These are phyloP conservation scores for Byasa hedistus DNA, from an alignment of 2,888 invertebrate species.

Conservation along the genomic window DNA sequence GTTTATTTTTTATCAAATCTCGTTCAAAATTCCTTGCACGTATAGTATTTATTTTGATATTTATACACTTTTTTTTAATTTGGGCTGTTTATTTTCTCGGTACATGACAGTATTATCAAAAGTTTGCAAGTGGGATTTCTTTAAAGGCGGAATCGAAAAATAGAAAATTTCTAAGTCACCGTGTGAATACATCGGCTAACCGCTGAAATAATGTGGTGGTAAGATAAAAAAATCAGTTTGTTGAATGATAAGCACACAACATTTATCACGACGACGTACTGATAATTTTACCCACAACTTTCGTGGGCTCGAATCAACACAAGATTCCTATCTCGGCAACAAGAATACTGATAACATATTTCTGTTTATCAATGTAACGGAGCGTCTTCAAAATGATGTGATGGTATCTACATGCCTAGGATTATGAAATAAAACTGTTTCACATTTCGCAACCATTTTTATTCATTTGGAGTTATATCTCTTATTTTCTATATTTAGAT, in stretches of 20 bases:
- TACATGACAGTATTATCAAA: no score
- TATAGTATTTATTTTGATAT: no score
- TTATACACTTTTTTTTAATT: no score
- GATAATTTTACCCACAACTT: constrained; percentile 65
- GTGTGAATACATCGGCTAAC: background rate
- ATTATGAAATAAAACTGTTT: constrained; percentile 25
- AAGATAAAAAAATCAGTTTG: constrained; percentile 35
- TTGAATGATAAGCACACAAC: constrained; percentile 40
- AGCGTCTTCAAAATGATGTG: constrained; percentile 37
- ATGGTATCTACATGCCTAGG: constrained; percentile 21
- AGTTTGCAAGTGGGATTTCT: no score
- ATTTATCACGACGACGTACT: constrained; percentile 64
- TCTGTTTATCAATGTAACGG: constrained; percentile 61
- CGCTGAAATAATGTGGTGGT: constrained; percentile 32
- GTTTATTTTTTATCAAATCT: no score
- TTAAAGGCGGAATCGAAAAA: background rate
- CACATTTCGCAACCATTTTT: constrained; percentile 21
- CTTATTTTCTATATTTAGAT: no score
- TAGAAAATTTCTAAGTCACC: background rate
- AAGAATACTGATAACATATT: constrained; percentile 46
- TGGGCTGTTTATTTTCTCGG: no score
- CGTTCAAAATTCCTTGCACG: no score
- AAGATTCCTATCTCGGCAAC: constrained; percentile 58
- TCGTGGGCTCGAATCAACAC: constrained; percentile 62
- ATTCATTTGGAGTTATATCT: background rate